These are phyloP conservation scores for Ophioninae sp. DNA, from an alignment of 2,888 invertebrate species.

Conservation along the genomic window DNA sequence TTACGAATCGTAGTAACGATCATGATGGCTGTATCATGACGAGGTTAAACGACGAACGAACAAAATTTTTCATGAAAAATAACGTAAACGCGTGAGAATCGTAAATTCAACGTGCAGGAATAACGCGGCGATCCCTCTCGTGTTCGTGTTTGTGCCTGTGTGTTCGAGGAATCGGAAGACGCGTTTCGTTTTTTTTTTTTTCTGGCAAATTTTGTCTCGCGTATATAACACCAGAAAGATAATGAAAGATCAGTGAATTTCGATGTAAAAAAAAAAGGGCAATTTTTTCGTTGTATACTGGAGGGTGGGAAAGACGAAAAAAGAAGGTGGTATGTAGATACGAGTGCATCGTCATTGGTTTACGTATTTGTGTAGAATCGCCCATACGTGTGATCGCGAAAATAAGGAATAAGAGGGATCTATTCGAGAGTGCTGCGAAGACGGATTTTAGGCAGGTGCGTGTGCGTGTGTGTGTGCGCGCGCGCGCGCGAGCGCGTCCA, in stretches of 20 bases:
- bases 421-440: not conserved
- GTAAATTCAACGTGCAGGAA: no score
- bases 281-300: not conserved
- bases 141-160: not conserved
- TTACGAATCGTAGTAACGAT: no score
- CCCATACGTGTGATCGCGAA: not conserved
- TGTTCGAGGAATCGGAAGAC: not conserved
- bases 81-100: no score
- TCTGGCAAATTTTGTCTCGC: no score
- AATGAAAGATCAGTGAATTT: not conserved
- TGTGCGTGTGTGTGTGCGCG: constrained; percentile 7
- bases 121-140: not conserved
- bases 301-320: not conserved
- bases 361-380: no score
- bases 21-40: no score
- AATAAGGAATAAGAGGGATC: not conserved
- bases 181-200: not conserved
- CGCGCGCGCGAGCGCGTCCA: not conserved
- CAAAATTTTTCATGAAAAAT: no score
- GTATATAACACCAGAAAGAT: no score
- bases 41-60: no score
- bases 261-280: not conserved
- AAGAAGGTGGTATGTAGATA: not conserved
- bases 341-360: not conserved
- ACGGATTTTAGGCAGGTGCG: constrained; percentile 39